Evolutionary conservation across 2,113 vertebrate species (phyloP).

Genomic region (Menura novaehollandiae): DNA sequence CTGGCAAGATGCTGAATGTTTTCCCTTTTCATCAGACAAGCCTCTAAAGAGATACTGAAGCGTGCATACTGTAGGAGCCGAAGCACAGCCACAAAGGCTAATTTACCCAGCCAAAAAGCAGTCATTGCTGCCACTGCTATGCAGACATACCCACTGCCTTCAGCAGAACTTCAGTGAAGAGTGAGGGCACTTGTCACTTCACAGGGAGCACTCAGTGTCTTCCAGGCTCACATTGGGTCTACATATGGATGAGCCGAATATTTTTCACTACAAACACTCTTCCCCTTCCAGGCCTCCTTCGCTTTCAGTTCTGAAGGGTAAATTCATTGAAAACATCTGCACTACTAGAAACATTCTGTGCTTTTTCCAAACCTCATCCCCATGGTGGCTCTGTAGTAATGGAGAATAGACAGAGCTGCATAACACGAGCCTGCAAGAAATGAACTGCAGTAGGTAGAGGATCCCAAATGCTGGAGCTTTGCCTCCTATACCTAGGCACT

Average conservation of each 20-base stretch:
- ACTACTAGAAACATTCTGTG: conserved; percentile 49
- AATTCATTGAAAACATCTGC: conserved; percentile 68
- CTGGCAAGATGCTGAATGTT: conserved; percentile 52
- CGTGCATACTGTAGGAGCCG: background rate
- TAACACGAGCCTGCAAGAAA: background rate
- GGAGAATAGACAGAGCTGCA: conserved; percentile 13
- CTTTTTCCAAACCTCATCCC: conserved; percentile 59
- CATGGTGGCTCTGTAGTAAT: conserved; percentile 19
- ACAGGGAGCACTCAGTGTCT: conserved; percentile 44
- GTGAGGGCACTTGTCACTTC: conserved; percentile 50
- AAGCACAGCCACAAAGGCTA: conserved; percentile 24
- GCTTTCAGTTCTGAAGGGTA: conserved; percentile 54
- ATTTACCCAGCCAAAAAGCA: conserved; percentile 54
- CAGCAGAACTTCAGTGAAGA: conserved; percentile 31
- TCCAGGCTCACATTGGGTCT: conserved; percentile 20
- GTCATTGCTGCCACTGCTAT: conserved; percentile 17
- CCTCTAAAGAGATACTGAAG: conserved; percentile 58
- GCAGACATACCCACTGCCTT: conserved; percentile 18
- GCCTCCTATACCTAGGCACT: background rate
- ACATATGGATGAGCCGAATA: conserved; percentile 37
- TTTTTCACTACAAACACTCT: conserved; percentile 26
- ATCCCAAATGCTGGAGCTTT: background rate
- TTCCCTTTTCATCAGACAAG: conserved; percentile 56
- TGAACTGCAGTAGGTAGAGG: background rate
- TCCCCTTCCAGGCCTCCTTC: conserved; percentile 62